Percentiles rank a stretch among this genome's conserved stretches.
Conservation (phyloP, 2,888 invertebrate genomes). For the Ophion ellenae region DNA sequence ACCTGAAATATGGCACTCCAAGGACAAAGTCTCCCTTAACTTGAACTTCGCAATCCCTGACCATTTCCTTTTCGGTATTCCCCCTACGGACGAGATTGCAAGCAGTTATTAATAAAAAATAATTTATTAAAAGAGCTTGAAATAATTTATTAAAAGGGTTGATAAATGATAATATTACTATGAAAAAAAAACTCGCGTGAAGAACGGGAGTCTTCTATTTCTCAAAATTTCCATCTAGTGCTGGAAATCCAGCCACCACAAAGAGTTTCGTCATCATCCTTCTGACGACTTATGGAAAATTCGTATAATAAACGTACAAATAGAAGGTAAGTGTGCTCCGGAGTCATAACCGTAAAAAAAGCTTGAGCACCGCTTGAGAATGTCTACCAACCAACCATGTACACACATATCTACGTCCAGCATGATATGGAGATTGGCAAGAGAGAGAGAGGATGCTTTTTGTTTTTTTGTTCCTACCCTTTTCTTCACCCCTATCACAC, state of each 20-base stretch:
- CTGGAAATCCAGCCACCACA: slow-evolving; percentile 6
- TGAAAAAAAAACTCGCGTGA: not conserved
- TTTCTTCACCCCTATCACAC: slow-evolving; percentile 30
- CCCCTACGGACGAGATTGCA: too few species aligned
- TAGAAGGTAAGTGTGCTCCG: not conserved
- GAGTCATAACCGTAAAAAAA: slow-evolving; percentile 23
- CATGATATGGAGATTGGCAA: slow-evolving; percentile 2
- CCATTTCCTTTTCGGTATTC: too few species aligned
- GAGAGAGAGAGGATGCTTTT: slow-evolving; percentile 4
- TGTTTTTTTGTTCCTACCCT: slow-evolving; percentile 29
- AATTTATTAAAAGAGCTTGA: too few species aligned
- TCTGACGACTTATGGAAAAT: not conserved
- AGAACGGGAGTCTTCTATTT: not conserved
- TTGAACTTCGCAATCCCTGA: too few species aligned
- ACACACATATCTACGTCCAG: slow-evolving; percentile 1
- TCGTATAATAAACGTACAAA: slow-evolving; percentile 28
- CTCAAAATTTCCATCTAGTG: not conserved
- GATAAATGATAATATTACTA: too few species aligned
- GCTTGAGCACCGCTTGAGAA: slow-evolving; percentile 3
- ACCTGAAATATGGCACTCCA: too few species aligned
- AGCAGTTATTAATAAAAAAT: too few species aligned
- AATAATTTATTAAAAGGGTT: too few species aligned
- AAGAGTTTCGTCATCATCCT: slow-evolving; percentile 1
- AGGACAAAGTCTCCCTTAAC: too few species aligned
- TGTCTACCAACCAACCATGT: slow-evolving; percentile 1